Evolutionary conservation across 2,888 invertebrate genomes (phyloP).

Genomic region (Ochropleura plecta): DNA sequence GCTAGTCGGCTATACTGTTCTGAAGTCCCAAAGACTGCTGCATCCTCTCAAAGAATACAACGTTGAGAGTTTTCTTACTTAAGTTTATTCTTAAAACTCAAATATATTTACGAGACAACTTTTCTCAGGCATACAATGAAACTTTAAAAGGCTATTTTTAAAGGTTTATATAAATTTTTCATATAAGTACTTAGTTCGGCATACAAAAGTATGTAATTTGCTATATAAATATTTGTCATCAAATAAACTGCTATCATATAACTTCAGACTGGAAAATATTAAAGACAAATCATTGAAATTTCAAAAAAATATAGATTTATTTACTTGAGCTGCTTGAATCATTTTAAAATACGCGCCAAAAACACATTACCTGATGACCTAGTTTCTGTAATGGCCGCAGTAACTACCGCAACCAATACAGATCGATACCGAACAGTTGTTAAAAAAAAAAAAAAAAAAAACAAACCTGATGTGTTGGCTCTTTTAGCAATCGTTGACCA

Average conservation of each 20-base stretch:
- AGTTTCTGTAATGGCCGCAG: conserved; percentile 16
- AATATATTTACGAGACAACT: background rate
- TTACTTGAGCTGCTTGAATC: background rate
- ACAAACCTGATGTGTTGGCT: conserved; percentile 55
- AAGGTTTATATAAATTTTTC: background rate
- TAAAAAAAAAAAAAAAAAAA: background rate
- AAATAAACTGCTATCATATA: background rate
- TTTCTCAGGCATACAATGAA: conserved; percentile 12
- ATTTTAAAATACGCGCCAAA: conserved; percentile 39
- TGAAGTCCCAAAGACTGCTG: no score
- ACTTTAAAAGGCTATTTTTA: background rate
- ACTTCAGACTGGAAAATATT: background rate
- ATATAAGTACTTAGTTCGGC: background rate
- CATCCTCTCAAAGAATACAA: background rate
- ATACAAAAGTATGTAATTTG: conserved; percentile 6
- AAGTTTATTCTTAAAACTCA: background rate
- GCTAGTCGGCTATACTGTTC: no score
- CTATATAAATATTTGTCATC: background rate
- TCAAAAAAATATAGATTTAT: background rate
- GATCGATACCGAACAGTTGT: conserved; percentile 26
- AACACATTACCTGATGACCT: conserved; percentile 24
- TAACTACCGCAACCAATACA: conserved; percentile 3
- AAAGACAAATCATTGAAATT: background rate
- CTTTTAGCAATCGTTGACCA: conserved; percentile 65
- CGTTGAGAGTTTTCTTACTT: background rate